phyloP scores from a whole-genome alignment of 2,113 vertebrate species.

The Alaudala cheleensis region DNA sequence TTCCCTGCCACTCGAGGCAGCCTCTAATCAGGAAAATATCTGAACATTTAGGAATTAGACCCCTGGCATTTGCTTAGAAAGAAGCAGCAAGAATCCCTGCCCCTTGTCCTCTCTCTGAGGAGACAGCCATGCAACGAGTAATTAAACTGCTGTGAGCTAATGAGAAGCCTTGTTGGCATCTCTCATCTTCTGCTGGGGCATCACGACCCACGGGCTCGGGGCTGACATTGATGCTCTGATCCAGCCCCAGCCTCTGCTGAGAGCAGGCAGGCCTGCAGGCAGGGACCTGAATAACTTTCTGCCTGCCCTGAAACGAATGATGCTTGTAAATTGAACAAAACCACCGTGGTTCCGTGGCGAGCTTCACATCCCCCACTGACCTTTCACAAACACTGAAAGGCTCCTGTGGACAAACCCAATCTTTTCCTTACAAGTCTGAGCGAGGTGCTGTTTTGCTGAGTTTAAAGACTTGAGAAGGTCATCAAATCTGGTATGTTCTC shows the following conservation, averaged over 20 bases:
- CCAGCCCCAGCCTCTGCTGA: not conserved
- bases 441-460: not conserved
- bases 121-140: not conserved
- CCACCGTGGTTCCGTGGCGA: fast-evolving
- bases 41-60: not conserved
- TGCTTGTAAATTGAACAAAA: not conserved
- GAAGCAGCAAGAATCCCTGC: not conserved
- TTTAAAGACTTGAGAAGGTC: not conserved
- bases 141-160: not conserved
- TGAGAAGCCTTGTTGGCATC: not conserved
- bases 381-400: not conserved
- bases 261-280: not conserved
- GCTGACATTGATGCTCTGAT: not conserved
- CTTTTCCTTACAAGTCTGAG: not conserved
- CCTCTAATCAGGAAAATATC: not conserved
- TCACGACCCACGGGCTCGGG: fast-evolving
- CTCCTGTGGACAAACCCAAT: not conserved
- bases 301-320: not conserved
- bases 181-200: not conserved
- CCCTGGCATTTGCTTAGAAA: not conserved
- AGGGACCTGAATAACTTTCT: not conserved
- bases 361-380: not conserved
- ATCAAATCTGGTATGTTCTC: fast-evolving
- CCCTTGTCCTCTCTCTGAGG: not conserved
- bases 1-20: not conserved